Conservation (phyloP, 2,797 vertebrate species). For the Streptopelia turtur region DNA sequence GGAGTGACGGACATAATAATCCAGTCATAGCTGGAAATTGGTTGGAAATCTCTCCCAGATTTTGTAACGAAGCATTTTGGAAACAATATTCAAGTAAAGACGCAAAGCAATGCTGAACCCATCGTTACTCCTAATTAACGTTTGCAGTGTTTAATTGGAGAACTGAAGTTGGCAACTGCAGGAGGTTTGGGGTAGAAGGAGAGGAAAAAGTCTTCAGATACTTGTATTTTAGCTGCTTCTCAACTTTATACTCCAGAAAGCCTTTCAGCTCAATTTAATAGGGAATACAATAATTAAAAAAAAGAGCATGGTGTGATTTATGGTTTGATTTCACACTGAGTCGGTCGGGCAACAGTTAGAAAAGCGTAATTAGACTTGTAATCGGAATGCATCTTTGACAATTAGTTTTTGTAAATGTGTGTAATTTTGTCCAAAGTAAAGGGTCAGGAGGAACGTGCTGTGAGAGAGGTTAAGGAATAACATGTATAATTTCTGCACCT, state of each 20-base stretch:
- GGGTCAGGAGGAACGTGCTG: constrained; percentile 14
- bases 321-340: not conserved
- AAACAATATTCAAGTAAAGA: not conserved
- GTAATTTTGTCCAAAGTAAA: not conserved
- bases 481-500: not conserved
- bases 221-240: not conserved
- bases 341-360: not conserved
- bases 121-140: not conserved
- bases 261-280: not conserved
- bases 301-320: not conserved
- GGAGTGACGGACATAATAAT: not conserved
- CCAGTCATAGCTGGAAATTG: not conserved
- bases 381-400: not conserved
- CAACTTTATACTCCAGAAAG: not conserved
- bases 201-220: not conserved
- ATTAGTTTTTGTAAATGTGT: constrained; percentile 14
- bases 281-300: not conserved
- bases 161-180: not conserved
- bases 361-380: constrained; percentile 44
- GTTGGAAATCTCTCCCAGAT: not conserved
- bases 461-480: constrained; percentile 4
- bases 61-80: not conserved
- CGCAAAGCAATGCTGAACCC: not conserved
- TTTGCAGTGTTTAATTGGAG: not conserved
- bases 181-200: not conserved